Percentiles rank a stretch among this genome's conserved stretches.
phyloP scores from a whole-genome alignment of 1,140 invertebrate genomes.

The Aphaenogaster rudis region DNA sequence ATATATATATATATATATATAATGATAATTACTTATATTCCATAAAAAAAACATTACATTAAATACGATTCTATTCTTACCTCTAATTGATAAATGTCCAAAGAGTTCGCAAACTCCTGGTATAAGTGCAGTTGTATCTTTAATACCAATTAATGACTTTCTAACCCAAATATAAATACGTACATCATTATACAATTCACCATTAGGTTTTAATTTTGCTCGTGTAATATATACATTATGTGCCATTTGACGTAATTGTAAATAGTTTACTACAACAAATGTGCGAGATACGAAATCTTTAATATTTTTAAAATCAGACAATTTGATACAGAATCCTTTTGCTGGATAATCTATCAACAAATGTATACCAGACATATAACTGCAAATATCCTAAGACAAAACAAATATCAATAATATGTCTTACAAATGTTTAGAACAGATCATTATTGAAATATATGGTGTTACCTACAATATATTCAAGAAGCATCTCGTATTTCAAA shows the following conservation, averaged over 20 bases:
- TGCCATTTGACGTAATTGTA: constrained; percentile 88
- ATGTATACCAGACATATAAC: constrained; percentile 87
- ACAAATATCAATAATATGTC: constrained; percentile 26
- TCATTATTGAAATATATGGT: neutral
- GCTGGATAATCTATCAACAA: constrained; percentile 87
- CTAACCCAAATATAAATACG: constrained; percentile 90
- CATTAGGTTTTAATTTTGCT: constrained; percentile 81
- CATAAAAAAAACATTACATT: constrained; percentile 41
- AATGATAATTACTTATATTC: neutral
- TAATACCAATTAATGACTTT: constrained; percentile 86
- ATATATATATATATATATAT: constrained; percentile 39
- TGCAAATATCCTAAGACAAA: constrained; percentile 86
- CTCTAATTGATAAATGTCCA: constrained; percentile 90
- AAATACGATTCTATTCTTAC: constrained; percentile 84
- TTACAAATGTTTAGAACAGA: constrained; percentile 15
- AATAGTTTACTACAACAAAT: constrained; percentile 87
- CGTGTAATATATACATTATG: constrained; percentile 91
- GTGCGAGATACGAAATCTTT: constrained; percentile 80
- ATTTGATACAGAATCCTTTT: constrained; percentile 89
- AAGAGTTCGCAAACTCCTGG: constrained; percentile 90
- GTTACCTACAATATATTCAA: constrained; percentile 90
- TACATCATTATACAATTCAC: constrained; percentile 82
- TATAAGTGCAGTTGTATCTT: constrained; percentile 88
- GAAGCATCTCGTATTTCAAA: constrained; percentile 88
- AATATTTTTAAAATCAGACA: constrained; percentile 83